Base-by-base conservation (phyloP, 2,797 vertebrate genomes). In the Hirundo rustica region DNA sequence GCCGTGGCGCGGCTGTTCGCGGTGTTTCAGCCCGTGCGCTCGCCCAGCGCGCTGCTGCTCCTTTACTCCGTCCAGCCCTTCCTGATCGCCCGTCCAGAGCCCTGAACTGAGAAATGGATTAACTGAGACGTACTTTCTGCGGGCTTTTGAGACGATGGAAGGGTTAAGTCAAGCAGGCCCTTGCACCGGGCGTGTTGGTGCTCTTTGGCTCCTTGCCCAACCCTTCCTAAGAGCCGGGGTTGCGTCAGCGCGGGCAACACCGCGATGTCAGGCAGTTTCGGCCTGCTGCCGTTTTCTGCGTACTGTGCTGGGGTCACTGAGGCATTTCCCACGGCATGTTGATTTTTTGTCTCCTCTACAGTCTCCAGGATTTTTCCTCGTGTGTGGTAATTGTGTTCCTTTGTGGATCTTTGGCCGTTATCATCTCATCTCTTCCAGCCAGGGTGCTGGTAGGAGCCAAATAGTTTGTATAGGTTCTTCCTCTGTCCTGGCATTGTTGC, bases 321-420 rank as follows among this genome's bases (percentile, higher is more conserved):
- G 30, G 42, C 34, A 12, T 62, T 74, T 83, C 66, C n/a, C 58
- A 51, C 23, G 12, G 2, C 53, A 1, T 2, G 13, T 2, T 54
- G 13, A 4, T 5, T 44, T 36, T 27, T 20, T n/a, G 22, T 25
- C 1, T 9, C 5, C n/a, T 13, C 15, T 7, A 2, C 47, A 22
- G 11, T 42, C 84, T 81, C 67, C 51, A 9, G 54, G n/a, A 75
- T 57, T 74, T 73, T 30, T 80, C 50, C 51, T 75, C 15, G 1
- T 25, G 8, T 42, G 1, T 10, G 20, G 14, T 65, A 40, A 45
- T 65, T 8, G 27, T 10, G n/a, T 50, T 83, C 57, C 26, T 50
- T 57, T 38, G 20, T 42, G 53, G 42, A 44, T 47, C 71, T 79
- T 90, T 66, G 23, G 32, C 38, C 9, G 0, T 38, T 70, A 38